Conservation (phyloP, 2,113 vertebrate species). For the Myrmecobius fasciatus region DNA sequence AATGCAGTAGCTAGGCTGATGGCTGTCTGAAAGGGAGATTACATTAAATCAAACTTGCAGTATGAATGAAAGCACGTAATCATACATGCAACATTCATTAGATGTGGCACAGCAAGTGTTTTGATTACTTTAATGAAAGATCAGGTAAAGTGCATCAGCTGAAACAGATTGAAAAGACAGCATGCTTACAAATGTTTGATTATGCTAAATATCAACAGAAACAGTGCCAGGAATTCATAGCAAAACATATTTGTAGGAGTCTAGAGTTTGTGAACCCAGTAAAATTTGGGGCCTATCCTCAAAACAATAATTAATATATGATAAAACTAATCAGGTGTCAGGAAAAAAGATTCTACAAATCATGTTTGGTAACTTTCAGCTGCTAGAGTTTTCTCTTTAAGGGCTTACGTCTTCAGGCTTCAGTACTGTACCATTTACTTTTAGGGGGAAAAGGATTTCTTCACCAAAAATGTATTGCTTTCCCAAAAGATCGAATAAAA, state of each 20-base stretch:
- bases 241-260: conserved; percentile 84
- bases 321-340: conserved; percentile 79
- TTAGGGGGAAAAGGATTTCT: conserved; percentile 10
- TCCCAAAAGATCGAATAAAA: conserved; percentile 20
- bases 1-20: conserved; percentile 88
- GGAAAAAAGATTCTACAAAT: conserved; percentile 60
- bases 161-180: conserved; percentile 89
- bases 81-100: conserved; percentile 91
- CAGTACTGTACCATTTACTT: conserved; percentile 58
- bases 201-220: conserved; percentile 89
- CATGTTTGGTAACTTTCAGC: conserved; percentile 54
- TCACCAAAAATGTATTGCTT: conserved; percentile 34
- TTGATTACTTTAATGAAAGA: conserved; percentile 92
- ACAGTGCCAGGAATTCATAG: conserved; percentile 87
- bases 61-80: conserved; percentile 92
- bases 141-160: conserved; percentile 91
- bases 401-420: conserved; percentile 45
- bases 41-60: conserved; percentile 91
- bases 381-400: conserved; percentile 27
- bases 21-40: conserved; percentile 91
- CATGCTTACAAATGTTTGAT: conserved; percentile 91
- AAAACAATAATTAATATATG: conserved; percentile 75
- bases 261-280: conserved; percentile 76
- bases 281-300: conserved; percentile 75
- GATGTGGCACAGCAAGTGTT: conserved; percentile 88